Evolutionary conservation across 2,113 vertebrate genomes (phyloP), one percentile per base, ranked within the genome.

Genomic region (Cyprichromis sp.): DNA sequence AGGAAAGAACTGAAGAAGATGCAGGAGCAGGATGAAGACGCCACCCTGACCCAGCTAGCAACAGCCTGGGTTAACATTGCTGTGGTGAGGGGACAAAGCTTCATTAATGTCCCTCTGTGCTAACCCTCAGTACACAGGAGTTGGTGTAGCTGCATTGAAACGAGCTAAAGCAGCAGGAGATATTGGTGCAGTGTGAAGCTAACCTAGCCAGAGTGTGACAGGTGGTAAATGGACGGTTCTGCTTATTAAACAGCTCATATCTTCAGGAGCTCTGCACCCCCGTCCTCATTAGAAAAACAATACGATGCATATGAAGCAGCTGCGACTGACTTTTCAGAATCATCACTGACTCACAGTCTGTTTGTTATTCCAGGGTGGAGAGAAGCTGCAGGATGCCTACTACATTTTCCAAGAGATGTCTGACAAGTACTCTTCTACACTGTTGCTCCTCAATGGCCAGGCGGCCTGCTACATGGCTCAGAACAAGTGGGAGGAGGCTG

Each of bases 341-440:
- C 1, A 16, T 3, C 31, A 3, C 54, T 63, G 85, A 29, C 63
- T 9, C 73, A 63, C 61, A 47, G 31, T 34, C 12, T 91, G 54
- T 26, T 54, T 88, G 55, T 59, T 66, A 34, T 54, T 52, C 1
- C 94, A 99, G 98, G 98, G 98, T 1, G 98, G 98, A 2, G 98
- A 99, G 89, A 99, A 99, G 93, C 91, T 99, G 34, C 98, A 99
- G 87, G 98, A 99, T 1, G 98, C 98, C 16, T 99, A 97, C 90
- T 99, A 99, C 96, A 99, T 99, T 95, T 99, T 99, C 96, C 98
- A 99, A 86, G 98, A 99, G 96, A 97, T 99, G 97, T 97, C 98
- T 0, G 98, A 99, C 91, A 99, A 99, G 76, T 98, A 97, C 91
- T 97, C 97, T 0, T 80, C 98, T 19, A 98, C 99, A 0, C 96